Conservation (phyloP, 2,113 vertebrate genomes). For the Vombatus ursinus region DNA sequence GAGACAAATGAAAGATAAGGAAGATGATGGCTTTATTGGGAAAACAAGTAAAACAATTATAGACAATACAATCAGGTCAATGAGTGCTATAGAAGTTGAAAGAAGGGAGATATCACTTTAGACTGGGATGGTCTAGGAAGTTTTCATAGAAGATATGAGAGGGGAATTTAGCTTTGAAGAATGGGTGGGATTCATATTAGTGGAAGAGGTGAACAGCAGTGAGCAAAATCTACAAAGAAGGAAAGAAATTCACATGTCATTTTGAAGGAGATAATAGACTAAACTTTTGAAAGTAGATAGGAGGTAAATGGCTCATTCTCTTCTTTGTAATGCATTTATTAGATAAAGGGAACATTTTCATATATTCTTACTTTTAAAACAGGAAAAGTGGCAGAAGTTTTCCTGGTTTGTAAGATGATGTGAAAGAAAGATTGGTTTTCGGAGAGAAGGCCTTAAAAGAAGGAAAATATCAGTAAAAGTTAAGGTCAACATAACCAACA, state of each 20-base stretch:
- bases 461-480: not conserved
- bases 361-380: not conserved
- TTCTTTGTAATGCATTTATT: not conserved
- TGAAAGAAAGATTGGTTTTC: not conserved
- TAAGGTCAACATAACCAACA: slow-evolving; percentile 24
- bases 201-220: not conserved
- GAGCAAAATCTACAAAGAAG: not conserved
- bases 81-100: not conserved
- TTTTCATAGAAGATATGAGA: not conserved
- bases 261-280: not conserved
- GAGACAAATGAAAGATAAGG: not conserved
- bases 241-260: not conserved
- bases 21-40: not conserved
- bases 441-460: not conserved
- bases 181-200: not conserved
- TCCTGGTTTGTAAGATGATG: not conserved
- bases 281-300: not conserved
- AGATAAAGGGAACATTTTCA: not conserved
- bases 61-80: not conserved
- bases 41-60: not conserved
- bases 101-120: not conserved
- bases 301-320: not conserved
- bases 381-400: slow-evolving; percentile 36
- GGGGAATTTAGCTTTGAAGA: not conserved
- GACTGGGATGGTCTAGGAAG: not conserved